These are phyloP conservation scores for Antitype chi DNA, from an alignment of 2,888 invertebrate species.

Conservation along the genomic window DNA sequence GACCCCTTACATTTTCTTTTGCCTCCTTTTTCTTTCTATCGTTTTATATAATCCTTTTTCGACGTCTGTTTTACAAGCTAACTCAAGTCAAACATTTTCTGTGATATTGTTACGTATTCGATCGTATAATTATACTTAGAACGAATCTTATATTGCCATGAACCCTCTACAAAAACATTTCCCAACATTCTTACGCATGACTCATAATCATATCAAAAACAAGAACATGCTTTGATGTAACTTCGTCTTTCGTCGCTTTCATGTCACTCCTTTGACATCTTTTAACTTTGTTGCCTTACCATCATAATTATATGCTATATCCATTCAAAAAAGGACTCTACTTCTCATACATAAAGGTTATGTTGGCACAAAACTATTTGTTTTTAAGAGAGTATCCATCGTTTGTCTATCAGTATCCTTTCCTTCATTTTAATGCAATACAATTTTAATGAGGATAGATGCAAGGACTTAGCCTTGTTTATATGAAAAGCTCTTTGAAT, in stretches of 20 bases:
- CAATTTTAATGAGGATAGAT: constrained; percentile 74
- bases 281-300: constrained; percentile 70
- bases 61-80: neutral
- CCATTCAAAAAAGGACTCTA: constrained; percentile 43
- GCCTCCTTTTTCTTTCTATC: no score
- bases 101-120: neutral
- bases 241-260: constrained; percentile 70
- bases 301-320: constrained; percentile 23
- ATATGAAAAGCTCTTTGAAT: constrained; percentile 51
- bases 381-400: constrained; percentile 62
- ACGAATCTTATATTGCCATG: constrained; percentile 26
- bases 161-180: constrained; percentile 60
- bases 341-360: constrained; percentile 5
- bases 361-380: constrained; percentile 9
- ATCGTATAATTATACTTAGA: constrained; percentile 2
- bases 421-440: constrained; percentile 62
- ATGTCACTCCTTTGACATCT: constrained; percentile 75
- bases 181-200: constrained; percentile 65
- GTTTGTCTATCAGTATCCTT: constrained; percentile 66
- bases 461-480: constrained; percentile 55
- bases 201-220: constrained; percentile 71
- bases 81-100: neutral
- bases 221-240: constrained; percentile 75
- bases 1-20: no score
- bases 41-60: neutral